These are phyloP conservation scores for Drosophila obscura DNA, from an alignment of 1,140 invertebrate species.

Conservation along the genomic window DNA sequence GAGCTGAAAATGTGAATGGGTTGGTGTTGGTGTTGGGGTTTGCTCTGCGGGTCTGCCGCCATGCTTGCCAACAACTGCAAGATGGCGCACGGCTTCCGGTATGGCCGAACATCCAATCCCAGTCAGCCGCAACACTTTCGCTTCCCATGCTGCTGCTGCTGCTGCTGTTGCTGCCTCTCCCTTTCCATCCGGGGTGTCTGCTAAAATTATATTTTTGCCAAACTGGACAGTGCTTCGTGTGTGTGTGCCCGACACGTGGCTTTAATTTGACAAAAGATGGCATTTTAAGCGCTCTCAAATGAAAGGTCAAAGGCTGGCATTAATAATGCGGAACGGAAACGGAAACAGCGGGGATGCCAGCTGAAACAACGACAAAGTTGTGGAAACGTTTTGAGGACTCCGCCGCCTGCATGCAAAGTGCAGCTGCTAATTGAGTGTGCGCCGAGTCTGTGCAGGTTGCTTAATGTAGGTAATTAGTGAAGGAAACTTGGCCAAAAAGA, in stretches of 20 bases:
- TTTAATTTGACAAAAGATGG: conserved; percentile 74
- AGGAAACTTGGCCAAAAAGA: conserved; percentile 22
- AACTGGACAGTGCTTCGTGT: conserved; percentile 48
- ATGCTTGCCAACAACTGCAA: conserved; percentile 73
- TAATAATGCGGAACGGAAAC: conserved; percentile 51
- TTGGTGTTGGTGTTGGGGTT: not conserved
- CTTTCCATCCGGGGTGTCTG: conserved; percentile 35
- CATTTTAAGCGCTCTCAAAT: conserved; percentile 53
- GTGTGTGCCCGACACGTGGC: conserved; percentile 7
- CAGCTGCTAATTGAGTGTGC: conserved; percentile 72
- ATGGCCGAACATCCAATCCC: conserved; percentile 40
- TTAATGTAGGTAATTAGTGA: conserved; percentile 77
- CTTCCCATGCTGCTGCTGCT: conserved; percentile 21
- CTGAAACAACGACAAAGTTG: conserved; percentile 36
- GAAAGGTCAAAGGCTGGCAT: conserved; percentile 65
- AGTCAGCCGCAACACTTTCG: conserved; percentile 57
- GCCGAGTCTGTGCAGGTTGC: conserved; percentile 67
- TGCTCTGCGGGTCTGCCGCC: conserved; percentile 43
- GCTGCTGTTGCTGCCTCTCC: too few species aligned
- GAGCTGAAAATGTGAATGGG: not conserved
- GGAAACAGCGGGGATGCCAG: not conserved
- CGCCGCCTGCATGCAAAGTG: conserved; percentile 53
- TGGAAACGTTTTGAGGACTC: not conserved
- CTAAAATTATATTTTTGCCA: conserved; percentile 58
- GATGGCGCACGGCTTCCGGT: conserved; percentile 74